Evolutionary conservation across 2,888 invertebrate genomes (phyloP).

Genomic region (Hypsopygia costalis): DNA sequence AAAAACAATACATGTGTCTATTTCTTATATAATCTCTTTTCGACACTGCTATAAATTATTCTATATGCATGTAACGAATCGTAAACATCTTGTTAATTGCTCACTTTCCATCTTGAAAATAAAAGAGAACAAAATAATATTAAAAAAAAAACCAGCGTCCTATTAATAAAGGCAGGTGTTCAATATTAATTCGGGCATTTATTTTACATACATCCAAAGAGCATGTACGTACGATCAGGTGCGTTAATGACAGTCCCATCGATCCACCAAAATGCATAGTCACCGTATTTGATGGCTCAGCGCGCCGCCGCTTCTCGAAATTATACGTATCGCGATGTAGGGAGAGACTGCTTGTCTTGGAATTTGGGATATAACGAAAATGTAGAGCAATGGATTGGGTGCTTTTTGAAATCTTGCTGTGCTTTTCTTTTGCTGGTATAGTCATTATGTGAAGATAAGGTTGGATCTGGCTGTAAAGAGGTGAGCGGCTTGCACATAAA

Average conservation of each 20-base stretch:
- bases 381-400: too few relatives aligned
- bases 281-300: conserved; percentile 60
- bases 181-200: conserved; percentile 5
- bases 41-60: too few relatives aligned
- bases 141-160: background rate
- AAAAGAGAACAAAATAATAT: background rate
- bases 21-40: too few relatives aligned
- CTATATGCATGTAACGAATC: too few relatives aligned
- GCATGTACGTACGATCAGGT: conserved; percentile 16
- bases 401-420: too few relatives aligned
- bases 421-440: too few relatives aligned
- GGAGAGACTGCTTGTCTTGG: conserved; percentile 6
- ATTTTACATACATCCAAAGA: conserved; percentile 3
- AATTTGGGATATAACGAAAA: conserved; percentile 9
- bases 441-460: too few relatives aligned
- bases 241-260: conserved; percentile 45
- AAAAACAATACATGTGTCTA: too few relatives aligned
- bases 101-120: too few relatives aligned
- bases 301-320: conserved; percentile 28
- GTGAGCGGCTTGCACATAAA: too few relatives aligned
- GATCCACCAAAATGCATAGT: conserved; percentile 54
- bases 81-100: too few relatives aligned
- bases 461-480: too few relatives aligned
- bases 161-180: conserved; percentile 2
- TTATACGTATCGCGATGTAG: conserved; percentile 13